phyloP scores from a whole-genome alignment of 2,888 invertebrate genomes.

The Latheticus oryzae region DNA sequence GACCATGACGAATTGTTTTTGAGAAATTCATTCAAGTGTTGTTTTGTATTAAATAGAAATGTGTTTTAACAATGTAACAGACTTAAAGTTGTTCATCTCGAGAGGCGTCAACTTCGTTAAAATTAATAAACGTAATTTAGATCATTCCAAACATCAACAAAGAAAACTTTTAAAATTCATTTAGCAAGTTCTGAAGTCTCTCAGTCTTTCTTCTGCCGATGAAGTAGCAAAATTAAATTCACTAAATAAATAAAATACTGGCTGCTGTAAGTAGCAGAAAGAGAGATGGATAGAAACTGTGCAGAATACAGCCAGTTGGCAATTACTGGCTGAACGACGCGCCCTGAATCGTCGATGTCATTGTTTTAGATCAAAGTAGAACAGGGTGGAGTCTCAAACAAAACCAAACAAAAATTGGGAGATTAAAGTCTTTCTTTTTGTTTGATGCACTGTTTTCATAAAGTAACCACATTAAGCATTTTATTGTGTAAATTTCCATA shows the following conservation, averaged over 20 bases:
- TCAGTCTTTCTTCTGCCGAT: conserved; percentile 35
- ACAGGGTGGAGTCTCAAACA: conserved; percentile 32
- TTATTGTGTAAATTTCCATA: too few species aligned
- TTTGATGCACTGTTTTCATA: neutral
- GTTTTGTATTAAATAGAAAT: neutral
- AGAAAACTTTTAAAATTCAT: conserved; percentile 37
- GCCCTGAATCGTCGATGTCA: conserved; percentile 57
- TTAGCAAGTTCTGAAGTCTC: conserved; percentile 28
- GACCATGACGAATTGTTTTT: too few species aligned
- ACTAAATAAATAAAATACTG: conserved; percentile 52
- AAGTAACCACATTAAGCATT: conserved; percentile 6
- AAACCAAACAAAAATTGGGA: conserved; percentile 24
- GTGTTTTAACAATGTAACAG: conserved; percentile 9
- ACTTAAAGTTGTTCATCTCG: conserved; percentile 15
- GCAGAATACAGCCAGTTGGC: conserved; percentile 44
- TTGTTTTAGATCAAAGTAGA: conserved; percentile 56
- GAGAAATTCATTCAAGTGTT: neutral
- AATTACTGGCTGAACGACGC: conserved; percentile 55
- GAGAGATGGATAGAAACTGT: conserved; percentile 22
- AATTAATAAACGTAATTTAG: conserved; percentile 40
- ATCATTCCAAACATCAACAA: conserved; percentile 38
- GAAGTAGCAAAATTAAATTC: conserved; percentile 50
- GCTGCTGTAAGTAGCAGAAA: conserved; percentile 43
- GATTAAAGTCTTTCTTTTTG: conserved; percentile 14
- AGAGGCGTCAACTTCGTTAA: conserved; percentile 19